Evolutionary conservation across 2,888 invertebrate genomes (phyloP), one percentile per base, ranked within the genome.

Genomic region (Meiosimyza decipiens): DNA sequence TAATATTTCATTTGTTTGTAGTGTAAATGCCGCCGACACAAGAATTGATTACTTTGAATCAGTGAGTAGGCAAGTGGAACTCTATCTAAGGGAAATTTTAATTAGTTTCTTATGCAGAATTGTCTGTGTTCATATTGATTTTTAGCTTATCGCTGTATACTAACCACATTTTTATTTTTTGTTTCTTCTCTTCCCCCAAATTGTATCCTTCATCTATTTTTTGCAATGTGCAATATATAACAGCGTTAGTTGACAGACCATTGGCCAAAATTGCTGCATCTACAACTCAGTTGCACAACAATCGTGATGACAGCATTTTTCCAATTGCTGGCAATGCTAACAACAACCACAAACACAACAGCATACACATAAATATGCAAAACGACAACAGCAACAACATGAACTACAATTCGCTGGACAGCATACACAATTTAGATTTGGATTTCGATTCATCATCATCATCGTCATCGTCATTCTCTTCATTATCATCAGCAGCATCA

Each of bases 321-420:
- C 49, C 51, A 18, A 64, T 12, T 22, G 13, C 13, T 6, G 12
- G 13, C 16, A 54, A 55, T 40, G 55, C 18, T 18, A 69, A 51
- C 67, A 57, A 72, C 72, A 57, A 72, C 72, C 73, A 40, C n/a
- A 75, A 62, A 71, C 71, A 74, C 60, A 67, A 74, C 54, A 75
- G 73, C 73, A 40, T 40, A 9, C 40, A 40, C 40, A 40, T 40
- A 40, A 40, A 40, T 40, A 40, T 40, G 6, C 40, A 40, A 40
- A 74, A 74, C 55, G 72, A 73, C 66, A 74, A 75, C 55, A 71
- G 72, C 75, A 75, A 73, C 71, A 78, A 79, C 72, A 79, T 75
- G 76, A 77, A 79, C 13, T 73, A 73, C 71, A 76, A 73, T 54
- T 64, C 74, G 28, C 64, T 73, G 72, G 70, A 75, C 59, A 33